These are phyloP conservation scores for Chaunax sp. DNA, from an alignment of 2,797 vertebrate genomes.

Conservation along the genomic window DNA sequence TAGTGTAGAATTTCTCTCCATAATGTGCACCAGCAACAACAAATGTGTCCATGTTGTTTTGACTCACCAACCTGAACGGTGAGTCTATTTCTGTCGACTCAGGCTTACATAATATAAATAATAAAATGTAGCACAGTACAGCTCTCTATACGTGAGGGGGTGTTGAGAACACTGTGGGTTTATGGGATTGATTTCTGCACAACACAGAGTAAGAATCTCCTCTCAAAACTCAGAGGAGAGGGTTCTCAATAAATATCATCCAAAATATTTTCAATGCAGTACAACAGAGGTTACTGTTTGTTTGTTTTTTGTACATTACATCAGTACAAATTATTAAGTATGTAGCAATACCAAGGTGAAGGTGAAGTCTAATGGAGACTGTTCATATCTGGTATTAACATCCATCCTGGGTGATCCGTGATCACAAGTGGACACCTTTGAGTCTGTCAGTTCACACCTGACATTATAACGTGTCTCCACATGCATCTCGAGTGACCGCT, in stretches of 20 bases:
- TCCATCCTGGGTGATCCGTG: too few species aligned
- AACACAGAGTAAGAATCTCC: conserved; percentile 59
- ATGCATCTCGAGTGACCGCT: too few species aligned
- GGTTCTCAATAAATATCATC: conserved; percentile 53
- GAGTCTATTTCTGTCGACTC: conserved; percentile 70
- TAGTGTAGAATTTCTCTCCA: conserved; percentile 34
- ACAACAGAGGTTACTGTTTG: neutral
- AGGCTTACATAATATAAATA: conserved; percentile 73
- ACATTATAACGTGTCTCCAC: too few species aligned
- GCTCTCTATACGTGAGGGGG: conserved; percentile 47
- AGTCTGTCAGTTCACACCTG: too few species aligned
- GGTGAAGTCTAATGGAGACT: too few species aligned
- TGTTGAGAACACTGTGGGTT: conserved; percentile 55
- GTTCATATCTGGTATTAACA: too few species aligned
- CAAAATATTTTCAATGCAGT: conserved; percentile 14
- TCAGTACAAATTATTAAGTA: too few species aligned
- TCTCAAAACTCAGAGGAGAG: conserved; percentile 42
- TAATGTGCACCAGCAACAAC: conserved; percentile 50
- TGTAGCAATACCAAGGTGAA: too few species aligned
- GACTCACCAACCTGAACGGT: conserved; percentile 49
- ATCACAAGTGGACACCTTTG: too few species aligned
- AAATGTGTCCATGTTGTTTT: conserved; percentile 41
- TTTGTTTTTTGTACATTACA: neutral
- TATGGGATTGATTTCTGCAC: conserved; percentile 68
- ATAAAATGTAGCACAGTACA: conserved; percentile 51